Evolutionary conservation across 1,140 invertebrate genomes (phyloP).

Genomic region (Ladona fulva): DNA sequence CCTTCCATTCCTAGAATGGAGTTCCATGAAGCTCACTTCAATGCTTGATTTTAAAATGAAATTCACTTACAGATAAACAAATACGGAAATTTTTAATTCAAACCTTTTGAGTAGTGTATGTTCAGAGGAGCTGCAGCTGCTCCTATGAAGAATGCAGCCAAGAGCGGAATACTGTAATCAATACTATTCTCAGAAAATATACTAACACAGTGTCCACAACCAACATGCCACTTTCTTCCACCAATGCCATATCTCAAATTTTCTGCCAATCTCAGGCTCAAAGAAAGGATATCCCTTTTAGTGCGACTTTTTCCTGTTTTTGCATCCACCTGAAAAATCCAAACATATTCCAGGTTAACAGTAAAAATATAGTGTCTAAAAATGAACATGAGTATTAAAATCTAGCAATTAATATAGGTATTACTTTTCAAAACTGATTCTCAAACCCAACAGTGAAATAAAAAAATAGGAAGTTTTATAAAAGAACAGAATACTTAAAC

Average conservation of each 20-base stretch:
- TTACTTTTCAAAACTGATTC: no score
- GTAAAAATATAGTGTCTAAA: no score
- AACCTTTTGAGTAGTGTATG: not conserved
- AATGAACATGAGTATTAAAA: no score
- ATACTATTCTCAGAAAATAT: not conserved
- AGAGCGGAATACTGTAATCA: not conserved
- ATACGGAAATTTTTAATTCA: not conserved
- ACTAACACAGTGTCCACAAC: not conserved
- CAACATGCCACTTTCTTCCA: not conserved
- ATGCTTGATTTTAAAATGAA: no score
- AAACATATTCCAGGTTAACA: no score
- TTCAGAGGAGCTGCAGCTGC: not conserved
- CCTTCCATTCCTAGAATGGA: no score
- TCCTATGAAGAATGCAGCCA: not conserved
- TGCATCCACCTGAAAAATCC: not conserved
- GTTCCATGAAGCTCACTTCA: no score
- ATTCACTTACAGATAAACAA: no score
- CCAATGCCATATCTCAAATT: not conserved
- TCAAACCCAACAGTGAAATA: no score
- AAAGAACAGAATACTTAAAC: no score
- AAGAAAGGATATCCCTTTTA: not conserved
- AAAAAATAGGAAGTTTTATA: no score
- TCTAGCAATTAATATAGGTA: no score
- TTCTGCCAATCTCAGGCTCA: not conserved
- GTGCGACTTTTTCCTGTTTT: not conserved